Conservation (phyloP, 2,888 invertebrate genomes). For the Pyrgus malvae region DNA sequence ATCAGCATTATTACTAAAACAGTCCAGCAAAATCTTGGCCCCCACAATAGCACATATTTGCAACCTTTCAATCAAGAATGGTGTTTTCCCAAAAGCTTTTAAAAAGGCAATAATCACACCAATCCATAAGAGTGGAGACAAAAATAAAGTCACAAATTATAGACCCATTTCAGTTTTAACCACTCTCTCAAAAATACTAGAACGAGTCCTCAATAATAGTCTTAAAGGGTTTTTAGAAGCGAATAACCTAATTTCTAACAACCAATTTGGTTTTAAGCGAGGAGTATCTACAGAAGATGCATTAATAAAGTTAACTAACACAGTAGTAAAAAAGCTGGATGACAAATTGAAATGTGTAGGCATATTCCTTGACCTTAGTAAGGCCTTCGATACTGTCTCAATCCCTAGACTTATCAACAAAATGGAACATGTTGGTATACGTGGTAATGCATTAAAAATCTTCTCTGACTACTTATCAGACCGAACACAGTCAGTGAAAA, state of each 20-base stretch:
- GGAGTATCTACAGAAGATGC: not conserved
- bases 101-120: not conserved
- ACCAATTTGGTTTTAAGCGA: not conserved
- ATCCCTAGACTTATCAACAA: not conserved
- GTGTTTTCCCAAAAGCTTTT: not conserved
- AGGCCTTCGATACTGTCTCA: too few species aligned
- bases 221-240: not conserved
- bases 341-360: not conserved
- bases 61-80: not conserved
- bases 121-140: not conserved
- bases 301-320: not conserved
- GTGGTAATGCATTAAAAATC: not conserved
- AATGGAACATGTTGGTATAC: not conserved
- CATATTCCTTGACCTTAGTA: not conserved
- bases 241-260: not conserved
- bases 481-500: not conserved
- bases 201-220: not conserved
- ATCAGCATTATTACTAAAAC: not conserved
- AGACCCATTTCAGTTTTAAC: not conserved
- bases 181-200: not conserved
- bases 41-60: not conserved
- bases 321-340: not conserved
- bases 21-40: not conserved
- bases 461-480: not conserved
- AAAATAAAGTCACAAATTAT: not conserved